phyloP scores from a whole-genome alignment of 2,888 invertebrate genomes.

The Resseliella maxima region DNA sequence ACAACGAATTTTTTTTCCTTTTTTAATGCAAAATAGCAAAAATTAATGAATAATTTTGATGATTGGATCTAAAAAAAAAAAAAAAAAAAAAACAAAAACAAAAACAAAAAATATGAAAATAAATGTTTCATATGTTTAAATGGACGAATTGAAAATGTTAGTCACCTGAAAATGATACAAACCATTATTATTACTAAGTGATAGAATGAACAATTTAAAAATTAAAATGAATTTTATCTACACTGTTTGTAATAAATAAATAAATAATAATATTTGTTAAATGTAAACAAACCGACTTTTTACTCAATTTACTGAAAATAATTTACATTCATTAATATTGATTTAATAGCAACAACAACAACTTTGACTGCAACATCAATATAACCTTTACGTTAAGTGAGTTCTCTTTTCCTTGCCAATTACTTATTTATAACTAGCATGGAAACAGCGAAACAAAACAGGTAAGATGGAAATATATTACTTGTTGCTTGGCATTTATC shows the following conservation, averaged over 20 bases:
- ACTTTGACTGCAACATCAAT: too few relatives aligned
- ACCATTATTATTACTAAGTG: background rate
- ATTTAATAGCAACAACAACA: background rate
- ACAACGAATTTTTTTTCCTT: background rate
- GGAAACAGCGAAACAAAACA: too few relatives aligned
- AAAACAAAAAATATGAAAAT: background rate
- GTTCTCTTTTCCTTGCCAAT: too few relatives aligned
- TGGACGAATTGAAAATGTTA: slow-evolving; percentile 13
- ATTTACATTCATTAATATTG: background rate
- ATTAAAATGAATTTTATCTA: background rate
- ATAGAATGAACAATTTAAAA: background rate
- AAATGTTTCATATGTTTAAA: background rate
- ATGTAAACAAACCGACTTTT: background rate
- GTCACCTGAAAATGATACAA: slow-evolving; percentile 53
- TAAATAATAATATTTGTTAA: slow-evolving; percentile 14
- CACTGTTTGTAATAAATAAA: slow-evolving; percentile 9
- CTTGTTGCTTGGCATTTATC: background rate
- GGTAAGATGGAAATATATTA: background rate
- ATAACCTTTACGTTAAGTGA: too few relatives aligned
- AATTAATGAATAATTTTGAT: too few relatives aligned
- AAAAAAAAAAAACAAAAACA: background rate
- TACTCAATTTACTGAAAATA: background rate
- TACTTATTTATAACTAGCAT: too few relatives aligned
- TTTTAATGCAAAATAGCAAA: too few relatives aligned
- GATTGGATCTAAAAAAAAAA: background rate